phyloP scores from a whole-genome alignment of 2,797 vertebrate species.

The Sebastolobus altivelis region DNA sequence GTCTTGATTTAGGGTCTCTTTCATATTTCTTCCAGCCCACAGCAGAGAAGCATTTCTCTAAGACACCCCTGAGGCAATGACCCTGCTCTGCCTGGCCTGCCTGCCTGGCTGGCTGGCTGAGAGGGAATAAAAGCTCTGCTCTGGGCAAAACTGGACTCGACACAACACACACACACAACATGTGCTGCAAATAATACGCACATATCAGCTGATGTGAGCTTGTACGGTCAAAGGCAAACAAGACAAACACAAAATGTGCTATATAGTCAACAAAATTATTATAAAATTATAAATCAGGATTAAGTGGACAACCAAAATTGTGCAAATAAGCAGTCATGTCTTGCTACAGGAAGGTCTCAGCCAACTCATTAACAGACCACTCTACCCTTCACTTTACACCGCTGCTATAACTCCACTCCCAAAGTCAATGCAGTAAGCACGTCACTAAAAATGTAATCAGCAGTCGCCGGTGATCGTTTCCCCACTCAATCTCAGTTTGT shows the following conservation, averaged over 20 bases:
- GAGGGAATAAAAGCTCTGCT: constrained; percentile 26
- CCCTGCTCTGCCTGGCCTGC: constrained; percentile 65
- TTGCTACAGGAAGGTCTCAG: constrained; percentile 13
- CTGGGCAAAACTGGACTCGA: constrained; percentile 45
- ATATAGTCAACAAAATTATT: constrained; percentile 21
- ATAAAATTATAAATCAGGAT: constrained; percentile 24
- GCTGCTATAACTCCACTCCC: constrained; percentile 17
- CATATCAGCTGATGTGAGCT: background rate
- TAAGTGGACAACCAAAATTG: constrained; percentile 31
- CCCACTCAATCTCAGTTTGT: constrained; percentile 57
- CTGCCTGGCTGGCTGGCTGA: background rate
- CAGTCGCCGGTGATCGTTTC: constrained; percentile 52
- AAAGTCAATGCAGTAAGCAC: constrained; percentile 38
- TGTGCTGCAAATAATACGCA: background rate
- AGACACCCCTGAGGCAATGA: constrained; percentile 83
- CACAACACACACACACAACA: background rate
- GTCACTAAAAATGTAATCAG: constrained; percentile 44
- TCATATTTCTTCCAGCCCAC: constrained; percentile 81
- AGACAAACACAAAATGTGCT: constrained; percentile 7
- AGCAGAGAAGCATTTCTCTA: constrained; percentile 82
- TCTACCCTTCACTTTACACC: constrained; percentile 16
- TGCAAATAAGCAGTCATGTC: constrained; percentile 35
- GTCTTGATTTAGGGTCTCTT: constrained; percentile 85
- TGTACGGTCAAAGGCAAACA: constrained; percentile 37
- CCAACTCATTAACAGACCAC: constrained; percentile 39